Base-by-base conservation (phyloP, 1,140 invertebrate species). In the Lordiphosa stackelbergi region DNA sequence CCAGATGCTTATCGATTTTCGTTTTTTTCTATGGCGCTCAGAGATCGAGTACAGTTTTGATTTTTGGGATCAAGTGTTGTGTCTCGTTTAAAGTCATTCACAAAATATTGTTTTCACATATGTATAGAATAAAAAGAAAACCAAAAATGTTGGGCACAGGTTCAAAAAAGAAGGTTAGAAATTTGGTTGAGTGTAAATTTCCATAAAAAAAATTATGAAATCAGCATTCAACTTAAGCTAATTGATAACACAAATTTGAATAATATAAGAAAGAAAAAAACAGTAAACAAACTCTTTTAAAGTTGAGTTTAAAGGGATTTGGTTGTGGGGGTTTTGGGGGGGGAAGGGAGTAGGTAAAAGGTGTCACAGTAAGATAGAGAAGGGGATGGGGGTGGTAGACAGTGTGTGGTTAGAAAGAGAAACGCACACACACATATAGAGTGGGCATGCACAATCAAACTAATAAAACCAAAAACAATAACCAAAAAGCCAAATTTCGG, bases 1-100 rank as follows among this genome's bases (percentile, higher is more conserved):
- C 85, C 86, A 88, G 87, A 88, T 88, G 75, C 72, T 77, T 84
- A 85, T 77, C 43, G 73, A 77, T 85, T 73, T 69, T 85, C 53
- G 69, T 54, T 70, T 46, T 19, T 66, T 84, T 73, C 61, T 73
- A 31, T 31, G 35, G 36, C 19, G 36, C 28, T 31, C 28, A 31
- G 28, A 31, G 28, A 31, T 31, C 7, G 7, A 31, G 28, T 8
- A 31, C 28, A 31, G 28, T 31, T 31, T 31, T 31, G 28, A 31
- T 31, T 31, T 31, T 31, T 31, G 28, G 28, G 7, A 31, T 31
- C 28, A 31, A 31, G 28, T 31, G 28, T 31, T 19, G 13, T 60
- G 13, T 40, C 13, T 42, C 13, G 22, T 46, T 16, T 43, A 31
- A 31, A 31, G 31, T 64, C 51, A 42, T 19, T 16, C 28, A 31